These are phyloP conservation scores for Craniophora ligustri DNA, from an alignment of 2,888 invertebrate species.

Conservation along the genomic window DNA sequence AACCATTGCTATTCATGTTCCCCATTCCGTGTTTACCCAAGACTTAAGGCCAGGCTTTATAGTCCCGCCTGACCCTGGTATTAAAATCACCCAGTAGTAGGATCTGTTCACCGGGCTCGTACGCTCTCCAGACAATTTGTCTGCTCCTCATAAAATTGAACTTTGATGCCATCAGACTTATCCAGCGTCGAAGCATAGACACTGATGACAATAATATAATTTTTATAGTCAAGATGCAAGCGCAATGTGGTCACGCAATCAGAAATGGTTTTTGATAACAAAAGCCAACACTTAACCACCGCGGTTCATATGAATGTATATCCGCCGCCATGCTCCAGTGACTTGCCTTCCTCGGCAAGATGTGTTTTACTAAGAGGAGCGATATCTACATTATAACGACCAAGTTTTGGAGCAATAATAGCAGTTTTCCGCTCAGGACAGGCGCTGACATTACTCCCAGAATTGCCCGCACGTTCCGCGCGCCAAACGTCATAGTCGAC, in stretches of 20 bases:
- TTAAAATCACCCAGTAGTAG: no score
- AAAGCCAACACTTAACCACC: no score
- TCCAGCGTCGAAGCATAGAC: no score
- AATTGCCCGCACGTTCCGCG: slow-evolving; percentile 44
- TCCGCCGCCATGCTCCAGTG: no score
- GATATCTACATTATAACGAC: slow-evolving; percentile 49
- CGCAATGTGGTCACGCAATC: no score
- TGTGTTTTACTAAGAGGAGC: slow-evolving; percentile 6
- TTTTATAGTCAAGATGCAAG: no score
- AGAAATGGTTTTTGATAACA: no score
- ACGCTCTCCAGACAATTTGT: slow-evolving; percentile 27
- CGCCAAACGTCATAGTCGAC: not conserved
- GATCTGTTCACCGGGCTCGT: not conserved
- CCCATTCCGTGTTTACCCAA: slow-evolving; percentile 53
- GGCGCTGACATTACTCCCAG: slow-evolving; percentile 31
- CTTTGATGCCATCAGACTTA: no score
- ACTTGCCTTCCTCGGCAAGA: slow-evolving; percentile 36
- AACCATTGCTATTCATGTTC: slow-evolving; percentile 52
- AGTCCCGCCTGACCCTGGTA: slow-evolving; percentile 12
- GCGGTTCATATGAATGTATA: no score
- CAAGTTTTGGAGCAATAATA: slow-evolving; percentile 32
- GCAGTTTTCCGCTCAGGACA: slow-evolving; percentile 52
- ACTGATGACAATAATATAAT: no score
- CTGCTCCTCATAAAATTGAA: slow-evolving; percentile 27
- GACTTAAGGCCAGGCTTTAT: slow-evolving; percentile 36